A percentile compares a stretch with the other conserved stretches of the same genome.
Conservation (phyloP, 2,888 invertebrate species). For the Auanema sp. region DNA sequence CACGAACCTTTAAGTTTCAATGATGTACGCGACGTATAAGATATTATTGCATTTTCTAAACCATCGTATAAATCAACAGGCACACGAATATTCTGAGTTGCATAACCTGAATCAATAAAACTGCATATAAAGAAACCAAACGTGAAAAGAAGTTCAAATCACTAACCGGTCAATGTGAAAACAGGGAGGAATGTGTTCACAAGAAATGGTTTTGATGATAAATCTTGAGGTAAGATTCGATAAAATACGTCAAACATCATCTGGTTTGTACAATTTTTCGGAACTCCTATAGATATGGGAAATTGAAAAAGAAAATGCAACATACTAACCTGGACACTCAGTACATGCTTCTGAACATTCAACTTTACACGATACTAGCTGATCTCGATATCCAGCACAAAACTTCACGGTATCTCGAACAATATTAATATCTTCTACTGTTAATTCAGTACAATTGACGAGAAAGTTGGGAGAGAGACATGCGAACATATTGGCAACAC, state of each 20-base stretch:
- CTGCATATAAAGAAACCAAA: neutral
- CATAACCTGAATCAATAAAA: conserved; percentile 24
- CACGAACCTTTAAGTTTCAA: conserved; percentile 34
- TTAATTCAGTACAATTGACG: conserved; percentile 54
- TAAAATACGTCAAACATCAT: conserved; percentile 62
- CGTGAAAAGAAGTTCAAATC: conserved; percentile 12
- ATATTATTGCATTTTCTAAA: conserved; percentile 32
- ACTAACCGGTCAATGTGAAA: conserved; percentile 47
- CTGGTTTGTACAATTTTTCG: conserved; percentile 48
- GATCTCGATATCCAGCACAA: conserved; percentile 39
- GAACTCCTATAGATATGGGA: conserved; percentile 22
- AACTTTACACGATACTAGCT: conserved; percentile 46
- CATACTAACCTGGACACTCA: conserved; percentile 9
- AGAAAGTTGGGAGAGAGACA: conserved; percentile 54
- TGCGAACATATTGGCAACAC: conserved; percentile 53
- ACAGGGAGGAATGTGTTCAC: conserved; percentile 60
- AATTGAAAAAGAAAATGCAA: neutral
- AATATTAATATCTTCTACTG: conserved; percentile 27
- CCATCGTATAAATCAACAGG: conserved; percentile 37
- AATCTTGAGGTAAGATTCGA: conserved; percentile 55
- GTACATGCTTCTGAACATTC: conserved; percentile 18
- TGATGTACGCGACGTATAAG: conserved; percentile 28
- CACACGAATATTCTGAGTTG: conserved; percentile 41
- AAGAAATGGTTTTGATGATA: conserved; percentile 38
- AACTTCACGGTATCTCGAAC: conserved; percentile 39